phyloP scores from a whole-genome alignment of 2,797 vertebrate species.

The Anniella stebbinsi region DNA sequence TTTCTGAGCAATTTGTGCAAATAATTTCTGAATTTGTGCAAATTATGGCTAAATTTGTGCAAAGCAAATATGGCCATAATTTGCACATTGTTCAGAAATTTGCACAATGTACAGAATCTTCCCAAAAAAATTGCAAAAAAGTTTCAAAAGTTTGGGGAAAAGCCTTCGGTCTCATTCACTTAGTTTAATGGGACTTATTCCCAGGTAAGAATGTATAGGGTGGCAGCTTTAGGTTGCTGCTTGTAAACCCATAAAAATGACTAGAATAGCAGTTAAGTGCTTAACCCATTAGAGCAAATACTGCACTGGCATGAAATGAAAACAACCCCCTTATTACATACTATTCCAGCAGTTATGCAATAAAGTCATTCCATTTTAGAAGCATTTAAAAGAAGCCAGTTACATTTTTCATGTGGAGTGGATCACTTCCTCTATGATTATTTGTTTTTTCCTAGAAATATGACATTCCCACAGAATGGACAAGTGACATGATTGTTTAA shows the following conservation, averaged over 20 bases:
- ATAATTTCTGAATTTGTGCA: no score
- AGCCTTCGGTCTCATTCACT: no score
- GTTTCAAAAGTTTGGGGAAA: no score
- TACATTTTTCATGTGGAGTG: conserved; percentile 22
- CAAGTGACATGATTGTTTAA: conserved; percentile 43
- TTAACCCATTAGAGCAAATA: conserved; percentile 6
- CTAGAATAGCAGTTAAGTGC: not conserved
- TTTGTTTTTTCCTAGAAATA: conserved; percentile 31
- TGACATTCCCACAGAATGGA: conserved; percentile 44
- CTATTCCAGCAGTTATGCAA: conserved; percentile 31
- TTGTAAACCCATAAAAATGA: not conserved
- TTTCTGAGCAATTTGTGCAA: no score
- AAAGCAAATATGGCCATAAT: no score
- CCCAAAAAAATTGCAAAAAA: no score
- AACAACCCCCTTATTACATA: not conserved
- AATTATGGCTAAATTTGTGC: no score
- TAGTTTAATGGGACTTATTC: not conserved
- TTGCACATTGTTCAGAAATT: no score
- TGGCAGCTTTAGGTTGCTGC: not conserved
- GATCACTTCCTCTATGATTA: not conserved
- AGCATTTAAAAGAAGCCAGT: conserved; percentile 10
- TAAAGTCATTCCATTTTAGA: conserved; percentile 6
- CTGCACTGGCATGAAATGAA: not conserved
- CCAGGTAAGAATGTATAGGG: not conserved
- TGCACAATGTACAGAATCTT: no score